These are phyloP conservation scores for Abrostola triplasia DNA, from an alignment of 2,888 invertebrate species.

Conservation along the genomic window DNA sequence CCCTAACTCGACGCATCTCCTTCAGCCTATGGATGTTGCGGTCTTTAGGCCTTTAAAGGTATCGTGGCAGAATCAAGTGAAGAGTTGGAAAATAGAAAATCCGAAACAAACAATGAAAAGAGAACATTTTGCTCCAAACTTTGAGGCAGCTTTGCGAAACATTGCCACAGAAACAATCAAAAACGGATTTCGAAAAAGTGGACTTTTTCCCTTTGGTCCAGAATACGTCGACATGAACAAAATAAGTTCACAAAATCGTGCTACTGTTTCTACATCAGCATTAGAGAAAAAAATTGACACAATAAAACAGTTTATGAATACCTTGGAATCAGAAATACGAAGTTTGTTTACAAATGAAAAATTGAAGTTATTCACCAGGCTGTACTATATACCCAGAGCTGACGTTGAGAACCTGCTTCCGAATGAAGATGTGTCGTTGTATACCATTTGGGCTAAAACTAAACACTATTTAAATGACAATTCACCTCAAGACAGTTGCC, in stretches of 20 bases:
- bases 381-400: too few relatives aligned
- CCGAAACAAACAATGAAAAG: conserved; percentile 18
- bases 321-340: conserved; percentile 3
- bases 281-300: conserved; percentile 12
- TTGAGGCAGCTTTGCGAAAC: conserved; percentile 1
- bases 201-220: conserved; percentile 4
- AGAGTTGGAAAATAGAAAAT: conserved; percentile 19
- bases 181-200: conserved; percentile 23
- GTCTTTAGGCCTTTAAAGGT: conserved; percentile 37
- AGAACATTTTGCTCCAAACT: conserved; percentile 16
- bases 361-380: too few relatives aligned
- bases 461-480: too few relatives aligned
- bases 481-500: too few relatives aligned
- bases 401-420: too few relatives aligned
- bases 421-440: too few relatives aligned
- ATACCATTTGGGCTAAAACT: too few relatives aligned
- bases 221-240: conserved; percentile 1
- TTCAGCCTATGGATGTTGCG: conserved; percentile 43
- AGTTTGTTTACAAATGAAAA: too few relatives aligned
- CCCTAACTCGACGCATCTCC: conserved; percentile 40
- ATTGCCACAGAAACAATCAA: conserved; percentile 7
- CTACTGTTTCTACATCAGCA: neutral
- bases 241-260: neutral
- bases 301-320: conserved; percentile 1
- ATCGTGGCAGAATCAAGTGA: conserved; percentile 29